Base-by-base conservation (phyloP, 2,797 vertebrate species). In the Loris lydekkerianus region DNA sequence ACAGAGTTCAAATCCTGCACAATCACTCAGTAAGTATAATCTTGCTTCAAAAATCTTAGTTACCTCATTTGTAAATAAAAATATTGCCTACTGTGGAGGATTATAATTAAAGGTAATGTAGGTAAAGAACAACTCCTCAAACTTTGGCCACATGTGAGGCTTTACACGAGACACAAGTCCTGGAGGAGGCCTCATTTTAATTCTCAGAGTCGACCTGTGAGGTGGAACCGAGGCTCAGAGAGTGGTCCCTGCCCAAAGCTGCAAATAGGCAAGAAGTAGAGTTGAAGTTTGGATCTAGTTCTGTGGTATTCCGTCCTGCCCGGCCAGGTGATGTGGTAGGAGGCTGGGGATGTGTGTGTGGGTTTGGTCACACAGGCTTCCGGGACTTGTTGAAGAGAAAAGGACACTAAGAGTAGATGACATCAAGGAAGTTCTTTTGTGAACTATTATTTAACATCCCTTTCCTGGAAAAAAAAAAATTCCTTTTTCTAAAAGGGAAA, bases 401-500 rank as follows among this genome's bases (percentile, higher is more conserved):
- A 84, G 65, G 70, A 75, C 73, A 90, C 63, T 58, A 90, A 61
- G 56, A 72, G 53, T 65, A 87, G 85, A 85, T 77, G 80, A 95
- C 93, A 87, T 89, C 89, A 78, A 95, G 87, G 84, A 87, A 77
- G 56, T 93, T 89, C 77, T 97, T 91, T 88, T 18, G 25, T 2
- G 37, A 46, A 25, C 96, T 91, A 93, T 93, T 86, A 93, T 89
- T 96, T 96, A 93, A 91, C 94, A 72, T 86, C 75, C 76, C 60
- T 92, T 83, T 91, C 89, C 87, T 88, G 65, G 70, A 17, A 1
- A 31, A n/a, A 70, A 70, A 63, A 78, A 83, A 91, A 80, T 81
- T n/a, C 43, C 56, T 75, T 93, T 91, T 96, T 87, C 91, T 89
- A 80, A 93, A 96, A 87, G 84, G 65, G 91, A 95, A 94, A 92